Evolutionary conservation across 2,113 vertebrate genomes (phyloP).

Genomic region (Aplodontia rufa): DNA sequence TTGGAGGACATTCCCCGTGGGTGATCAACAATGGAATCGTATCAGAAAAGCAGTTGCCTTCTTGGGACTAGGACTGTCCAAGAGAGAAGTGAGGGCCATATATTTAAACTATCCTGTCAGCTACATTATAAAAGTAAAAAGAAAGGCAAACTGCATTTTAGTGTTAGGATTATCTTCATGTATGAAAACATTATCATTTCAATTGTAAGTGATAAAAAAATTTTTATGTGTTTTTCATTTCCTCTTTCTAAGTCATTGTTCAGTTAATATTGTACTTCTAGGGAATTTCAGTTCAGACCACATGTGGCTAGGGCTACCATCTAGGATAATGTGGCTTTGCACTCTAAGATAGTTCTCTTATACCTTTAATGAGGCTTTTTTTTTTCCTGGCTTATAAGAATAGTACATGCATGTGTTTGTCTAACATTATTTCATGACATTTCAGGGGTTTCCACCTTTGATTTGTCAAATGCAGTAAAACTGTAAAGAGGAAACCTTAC

Average conservation of each 20-base stretch:
- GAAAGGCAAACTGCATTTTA: conserved; percentile 37
- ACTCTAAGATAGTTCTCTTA: not conserved
- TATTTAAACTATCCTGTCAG: not conserved
- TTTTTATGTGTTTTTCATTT: not conserved
- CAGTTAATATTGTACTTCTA: not conserved
- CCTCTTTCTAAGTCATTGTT: not conserved
- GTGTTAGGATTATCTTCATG: not conserved
- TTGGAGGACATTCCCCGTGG: not conserved
- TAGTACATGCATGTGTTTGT: not conserved
- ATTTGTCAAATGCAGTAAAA: not conserved
- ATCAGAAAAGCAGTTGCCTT: not conserved
- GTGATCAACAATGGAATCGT: not conserved
- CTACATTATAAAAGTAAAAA: conserved; percentile 16
- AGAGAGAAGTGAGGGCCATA: not conserved
- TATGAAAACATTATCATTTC: not conserved
- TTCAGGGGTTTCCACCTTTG: not conserved
- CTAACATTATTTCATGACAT: conserved; percentile 21
- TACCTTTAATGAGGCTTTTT: not conserved
- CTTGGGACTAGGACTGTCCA: not conserved
- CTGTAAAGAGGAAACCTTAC: not conserved
- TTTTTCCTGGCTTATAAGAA: not conserved
- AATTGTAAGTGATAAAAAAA: not conserved
- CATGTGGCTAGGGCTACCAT: not conserved
- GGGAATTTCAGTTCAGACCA: not conserved
- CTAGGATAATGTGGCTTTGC: not conserved